Evolutionary conservation across 2,113 vertebrate genomes (phyloP), one percentile per base, ranked within the genome.

Genomic region (Platysternon megacephalum): DNA sequence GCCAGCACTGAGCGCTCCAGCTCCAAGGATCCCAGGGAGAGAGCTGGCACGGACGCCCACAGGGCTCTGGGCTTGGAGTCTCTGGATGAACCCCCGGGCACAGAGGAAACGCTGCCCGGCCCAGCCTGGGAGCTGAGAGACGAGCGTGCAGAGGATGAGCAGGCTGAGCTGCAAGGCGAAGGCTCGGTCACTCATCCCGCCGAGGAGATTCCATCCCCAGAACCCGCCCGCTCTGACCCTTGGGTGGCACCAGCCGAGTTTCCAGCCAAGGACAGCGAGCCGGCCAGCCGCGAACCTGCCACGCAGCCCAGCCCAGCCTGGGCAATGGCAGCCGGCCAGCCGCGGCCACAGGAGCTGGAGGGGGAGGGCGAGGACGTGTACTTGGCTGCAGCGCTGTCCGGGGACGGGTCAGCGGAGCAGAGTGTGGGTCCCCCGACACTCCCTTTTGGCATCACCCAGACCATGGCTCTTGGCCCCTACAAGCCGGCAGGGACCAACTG

Each of bases 101-200:
- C 21, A 6, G 79, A 32, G n/a, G 42, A 82, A 35, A 51, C 12
- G 5, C 28, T 72, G 42, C 4, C 29, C 22, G 10, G 48, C 56
- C 6, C 3, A 0, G 11, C 56, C 78, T 24, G 44, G 78, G 42
- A 46, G 44, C 24, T 12, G 78, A 48, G 48, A 39, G 42, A 26
- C 5, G 42, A 76, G n/a, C 17, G 39, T 3, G 19, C n/a, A 11
- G n/a, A 74, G 68, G 68, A 74, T 5, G 68, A 16, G 2, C 32
- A 42, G 49, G 85, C 44, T 1, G 2, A 90, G 82, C 19, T 35
- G 4, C 5, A 51, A 4, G 1, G 80, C 0, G 2, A 52, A 26
- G 28, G 39, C 2, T 6, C 88, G 0, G 0, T 35, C 2, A 39
- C 81, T 11, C 17, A 82, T 3, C 2, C 32, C 0, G 2, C 1